A percentile compares a stretch with the other conserved stretches of the same genome.
phyloP scores from a whole-genome alignment of 2,888 invertebrate genomes.

The Charanyca ferruginea region DNA sequence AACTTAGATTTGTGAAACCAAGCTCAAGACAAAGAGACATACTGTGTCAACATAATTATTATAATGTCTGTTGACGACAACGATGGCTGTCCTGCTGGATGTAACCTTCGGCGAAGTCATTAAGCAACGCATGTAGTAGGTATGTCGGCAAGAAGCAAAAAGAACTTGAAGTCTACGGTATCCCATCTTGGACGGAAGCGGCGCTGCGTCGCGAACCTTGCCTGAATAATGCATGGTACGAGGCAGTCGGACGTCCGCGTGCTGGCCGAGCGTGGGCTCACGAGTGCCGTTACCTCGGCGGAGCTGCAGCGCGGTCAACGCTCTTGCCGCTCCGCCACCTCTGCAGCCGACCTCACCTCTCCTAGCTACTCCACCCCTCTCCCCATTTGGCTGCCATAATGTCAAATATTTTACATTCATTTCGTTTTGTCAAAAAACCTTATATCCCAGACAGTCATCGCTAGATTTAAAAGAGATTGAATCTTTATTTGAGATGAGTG shows the following conservation, averaged over 20 bases:
- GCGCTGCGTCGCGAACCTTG: slow-evolving; percentile 5
- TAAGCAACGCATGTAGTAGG: too few species aligned
- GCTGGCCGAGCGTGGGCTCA: slow-evolving; percentile 73
- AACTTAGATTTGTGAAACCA: neutral
- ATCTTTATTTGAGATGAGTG: neutral
- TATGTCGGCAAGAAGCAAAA: neutral
- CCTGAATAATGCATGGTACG: slow-evolving; percentile 49
- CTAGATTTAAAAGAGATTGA: neutral
- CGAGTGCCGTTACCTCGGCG: slow-evolving; percentile 80
- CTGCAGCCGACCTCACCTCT: slow-evolving; percentile 68
- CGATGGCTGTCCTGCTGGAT: slow-evolving; percentile 3
- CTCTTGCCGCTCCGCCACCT: slow-evolving; percentile 85
- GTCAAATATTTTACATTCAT: slow-evolving; percentile 1
- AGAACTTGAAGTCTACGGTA: slow-evolving; percentile 3
- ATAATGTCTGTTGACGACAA: neutral
- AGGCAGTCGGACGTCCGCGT: slow-evolving; percentile 62
- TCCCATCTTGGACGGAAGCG: slow-evolving; percentile 1
- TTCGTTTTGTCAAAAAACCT: neutral
- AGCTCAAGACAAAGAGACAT: slow-evolving; percentile 4
- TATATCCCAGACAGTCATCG: neutral
- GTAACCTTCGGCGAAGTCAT: neutral
- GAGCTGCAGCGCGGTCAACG: slow-evolving; percentile 80
- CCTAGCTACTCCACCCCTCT: slow-evolving; percentile 42
- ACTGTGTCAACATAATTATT: neutral
- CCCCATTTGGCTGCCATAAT: slow-evolving; percentile 25